Conservation (phyloP, 2,113 vertebrate species). For the Chionis minor region DNA sequence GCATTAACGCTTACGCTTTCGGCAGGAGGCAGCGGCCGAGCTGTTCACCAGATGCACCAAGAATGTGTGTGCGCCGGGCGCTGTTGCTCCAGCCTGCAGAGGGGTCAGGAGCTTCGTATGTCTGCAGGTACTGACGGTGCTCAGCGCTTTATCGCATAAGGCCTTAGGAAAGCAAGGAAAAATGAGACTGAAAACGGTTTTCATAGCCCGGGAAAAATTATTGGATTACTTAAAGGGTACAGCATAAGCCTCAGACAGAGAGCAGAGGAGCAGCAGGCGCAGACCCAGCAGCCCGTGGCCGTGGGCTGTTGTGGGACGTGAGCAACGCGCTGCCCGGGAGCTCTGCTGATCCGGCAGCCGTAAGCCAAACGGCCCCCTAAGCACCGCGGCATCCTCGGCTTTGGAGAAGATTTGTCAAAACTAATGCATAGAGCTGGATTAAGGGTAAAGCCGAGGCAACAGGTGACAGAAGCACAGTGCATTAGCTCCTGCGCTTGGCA, state of each 20-base stretch:
- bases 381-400: rapidly evolving
- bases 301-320: rapidly evolving
- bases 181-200: neutral
- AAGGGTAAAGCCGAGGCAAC: neutral
- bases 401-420: neutral
- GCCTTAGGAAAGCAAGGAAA: neutral
- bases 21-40: neutral
- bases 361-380: neutral
- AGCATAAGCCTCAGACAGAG: neutral
- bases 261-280: neutral
- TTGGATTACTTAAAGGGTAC: neutral
- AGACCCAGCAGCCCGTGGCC: neutral
- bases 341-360: neutral
- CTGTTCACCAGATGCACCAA: neutral
- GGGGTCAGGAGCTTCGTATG: neutral
- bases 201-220: neutral
- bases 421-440: neutral
- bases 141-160: rapidly evolving
- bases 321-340: neutral
- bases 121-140: neutral
- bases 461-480: neutral
- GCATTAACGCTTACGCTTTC: neutral
- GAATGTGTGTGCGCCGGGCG: neutral
- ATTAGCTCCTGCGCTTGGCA: neutral
- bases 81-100: neutral